phyloP scores from a whole-genome alignment of 2,888 invertebrate genomes.

The Trissolcus brochymenae region DNA sequence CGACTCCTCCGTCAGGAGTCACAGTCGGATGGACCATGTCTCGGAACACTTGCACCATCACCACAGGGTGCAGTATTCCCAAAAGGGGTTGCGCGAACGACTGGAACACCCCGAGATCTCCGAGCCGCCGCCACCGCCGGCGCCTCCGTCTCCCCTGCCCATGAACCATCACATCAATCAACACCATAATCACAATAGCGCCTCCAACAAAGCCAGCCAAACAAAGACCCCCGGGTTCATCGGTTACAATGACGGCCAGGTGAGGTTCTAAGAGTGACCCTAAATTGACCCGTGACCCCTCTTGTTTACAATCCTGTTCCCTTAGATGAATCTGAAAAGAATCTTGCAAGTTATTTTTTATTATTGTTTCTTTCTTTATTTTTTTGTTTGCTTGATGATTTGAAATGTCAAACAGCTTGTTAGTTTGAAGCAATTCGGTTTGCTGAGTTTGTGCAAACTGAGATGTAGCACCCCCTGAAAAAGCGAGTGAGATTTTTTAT shows the following conservation, averaged over 20 bases:
- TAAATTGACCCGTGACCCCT: neutral
- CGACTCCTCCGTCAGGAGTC: slow-evolving; percentile 68
- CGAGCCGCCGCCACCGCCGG: slow-evolving; percentile 13
- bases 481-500: slow-evolving; percentile 32
- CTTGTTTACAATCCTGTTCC: neutral
- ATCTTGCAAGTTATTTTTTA: neutral
- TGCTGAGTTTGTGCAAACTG: slow-evolving; percentile 14
- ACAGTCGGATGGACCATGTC: slow-evolving; percentile 67
- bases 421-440: slow-evolving; percentile 27
- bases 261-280: slow-evolving; percentile 36
- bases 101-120: slow-evolving; percentile 33
- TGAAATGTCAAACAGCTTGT: slow-evolving; percentile 33
- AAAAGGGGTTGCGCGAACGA: slow-evolving; percentile 64
- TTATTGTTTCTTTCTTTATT: neutral
- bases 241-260: slow-evolving; percentile 69
- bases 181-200: slow-evolving; percentile 58
- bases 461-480: neutral
- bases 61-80: slow-evolving; percentile 61
- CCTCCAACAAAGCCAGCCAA: slow-evolving; percentile 21
- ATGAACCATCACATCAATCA: slow-evolving; percentile 60
- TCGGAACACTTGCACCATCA: slow-evolving; percentile 67
- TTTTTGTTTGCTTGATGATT: neutral
- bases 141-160: slow-evolving; percentile 15
- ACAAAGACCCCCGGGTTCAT: slow-evolving; percentile 63
- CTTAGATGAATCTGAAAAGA: neutral